These are phyloP conservation scores for Atherinomorus stipes DNA, from an alignment of 2,113 vertebrate species.

Conservation along the genomic window DNA sequence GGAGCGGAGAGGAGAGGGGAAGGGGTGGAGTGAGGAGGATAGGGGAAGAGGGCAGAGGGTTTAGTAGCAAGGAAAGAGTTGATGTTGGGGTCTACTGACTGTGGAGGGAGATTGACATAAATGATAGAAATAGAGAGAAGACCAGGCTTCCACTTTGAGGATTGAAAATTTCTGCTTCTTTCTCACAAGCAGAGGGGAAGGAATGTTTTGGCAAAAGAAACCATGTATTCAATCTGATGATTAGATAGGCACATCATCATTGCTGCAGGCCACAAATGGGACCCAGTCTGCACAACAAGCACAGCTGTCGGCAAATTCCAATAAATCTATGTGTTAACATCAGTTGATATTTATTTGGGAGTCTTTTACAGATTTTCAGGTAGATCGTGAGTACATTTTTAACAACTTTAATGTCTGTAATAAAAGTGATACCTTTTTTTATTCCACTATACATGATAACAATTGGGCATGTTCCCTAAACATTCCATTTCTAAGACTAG, in stretches of 20 bases:
- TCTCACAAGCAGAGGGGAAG: conserved; percentile 72
- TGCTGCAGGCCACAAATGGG: conserved; percentile 75
- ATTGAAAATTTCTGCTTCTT: conserved; percentile 75
- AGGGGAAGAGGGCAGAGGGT: conserved; percentile 65
- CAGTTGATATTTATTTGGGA: conserved; percentile 11
- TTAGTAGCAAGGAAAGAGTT: conserved; percentile 63
- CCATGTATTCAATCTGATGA: conserved; percentile 81
- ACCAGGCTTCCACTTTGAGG: conserved; percentile 63
- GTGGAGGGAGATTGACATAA: conserved; percentile 58
- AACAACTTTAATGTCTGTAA: conserved; percentile 44
- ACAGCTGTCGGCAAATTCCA: conserved; percentile 54
- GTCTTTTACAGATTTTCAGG: conserved; percentile 31
- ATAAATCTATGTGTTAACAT: conserved; percentile 35
- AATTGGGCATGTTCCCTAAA: conserved; percentile 57
- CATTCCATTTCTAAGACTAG: conserved; percentile 63
- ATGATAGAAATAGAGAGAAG: conserved; percentile 57
- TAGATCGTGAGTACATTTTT: conserved; percentile 15
- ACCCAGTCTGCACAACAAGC: conserved; percentile 48
- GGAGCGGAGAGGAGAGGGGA: conserved; percentile 34
- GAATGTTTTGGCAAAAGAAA: conserved; percentile 74
- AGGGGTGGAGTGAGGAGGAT: conserved; percentile 49
- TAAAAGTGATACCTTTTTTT: conserved; percentile 51
- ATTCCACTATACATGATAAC: conserved; percentile 61
- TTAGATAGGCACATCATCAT: conserved; percentile 81
- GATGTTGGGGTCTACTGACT: conserved; percentile 70